Evolutionary conservation across 2,797 vertebrate genomes (phyloP), one percentile per base, ranked within the genome.

Genomic region (Syndactyla subalaris): DNA sequence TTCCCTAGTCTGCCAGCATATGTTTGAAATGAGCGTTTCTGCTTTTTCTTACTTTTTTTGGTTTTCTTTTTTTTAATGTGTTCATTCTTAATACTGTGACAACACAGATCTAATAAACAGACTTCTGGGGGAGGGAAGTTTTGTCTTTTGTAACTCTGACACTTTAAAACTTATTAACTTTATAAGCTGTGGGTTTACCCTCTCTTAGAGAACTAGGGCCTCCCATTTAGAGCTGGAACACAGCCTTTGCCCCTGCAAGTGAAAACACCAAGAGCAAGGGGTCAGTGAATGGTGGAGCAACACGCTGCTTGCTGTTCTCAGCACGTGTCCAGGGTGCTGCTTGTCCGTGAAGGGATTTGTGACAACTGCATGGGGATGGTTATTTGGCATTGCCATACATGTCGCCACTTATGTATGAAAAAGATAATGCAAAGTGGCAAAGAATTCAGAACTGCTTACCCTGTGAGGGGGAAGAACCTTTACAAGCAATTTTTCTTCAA

Each of bases 341-440:
- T n/a, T 54, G 32, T 46, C 57, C 43, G 30, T 5, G 55, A 54
- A 24, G 13, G 16, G 30, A 59, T 77, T 43, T 66, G 17, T 9
- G 45, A 39, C 1, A 0, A n/a, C 24, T 6, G 5, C 41, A 8
- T 10, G 24, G 41, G 34, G 20, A 74, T 34, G 32, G 12, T 16
- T 16, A 16, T 72, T 75, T 0, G 1, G 71, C 85, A 65, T 3
- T n/a, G 54, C 38, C 1, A 3, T 23, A 8, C 3, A 27, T n/a
- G 17, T 54, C 1, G 0, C 8, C 0, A 0, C 57, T 41, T 16
- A 18, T 16, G 32, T 29, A 24, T 20, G 30, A 55, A 78, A 87
- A 87, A n/a, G 36, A 32, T 29, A 52, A 61, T 2, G 16, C 8
- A 26, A 68, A 59, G 27, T 9, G 9, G 34, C 32, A 68, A 81